phyloP scores from a whole-genome alignment of 2,888 invertebrate species.

The Ypsolopha sequella region DNA sequence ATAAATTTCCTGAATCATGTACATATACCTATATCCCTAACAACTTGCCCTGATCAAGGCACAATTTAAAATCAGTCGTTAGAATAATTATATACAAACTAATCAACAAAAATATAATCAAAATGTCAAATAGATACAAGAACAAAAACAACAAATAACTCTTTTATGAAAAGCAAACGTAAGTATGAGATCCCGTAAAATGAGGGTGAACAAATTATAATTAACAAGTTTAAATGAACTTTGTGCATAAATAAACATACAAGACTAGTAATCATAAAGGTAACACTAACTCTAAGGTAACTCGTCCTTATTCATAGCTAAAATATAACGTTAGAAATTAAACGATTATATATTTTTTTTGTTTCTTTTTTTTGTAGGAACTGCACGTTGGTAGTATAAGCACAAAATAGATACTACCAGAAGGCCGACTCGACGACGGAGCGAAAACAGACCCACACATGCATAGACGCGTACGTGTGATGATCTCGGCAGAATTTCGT shows the following conservation, averaged over 20 bases:
- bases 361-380: slow-evolving; percentile 43
- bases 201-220: slow-evolving; percentile 17
- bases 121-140: slow-evolving; percentile 7
- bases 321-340: slow-evolving; percentile 10
- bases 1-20: no score
- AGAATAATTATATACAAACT: neutral
- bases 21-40: no score
- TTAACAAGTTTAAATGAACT: slow-evolving; percentile 5
- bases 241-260: slow-evolving; percentile 10
- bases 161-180: neutral
- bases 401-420: no score
- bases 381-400: slow-evolving; percentile 31
- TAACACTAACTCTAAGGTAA: no score
- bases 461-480: no score
- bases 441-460: no score
- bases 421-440: no score
- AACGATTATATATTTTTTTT: slow-evolving; percentile 21
- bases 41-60: no score
- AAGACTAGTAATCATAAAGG: slow-evolving; percentile 6
- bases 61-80: no score
- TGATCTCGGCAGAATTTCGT: no score
- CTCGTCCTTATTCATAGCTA: slow-evolving; percentile 11
- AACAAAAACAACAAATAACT: slow-evolving; percentile 8
- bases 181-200: slow-evolving; percentile 13
- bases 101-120: neutral